A percentile compares a stretch with the other conserved stretches of the same genome.
Evolutionary conservation across 1,140 invertebrate species (phyloP).

Genomic region (Ceratina australensis): DNA sequence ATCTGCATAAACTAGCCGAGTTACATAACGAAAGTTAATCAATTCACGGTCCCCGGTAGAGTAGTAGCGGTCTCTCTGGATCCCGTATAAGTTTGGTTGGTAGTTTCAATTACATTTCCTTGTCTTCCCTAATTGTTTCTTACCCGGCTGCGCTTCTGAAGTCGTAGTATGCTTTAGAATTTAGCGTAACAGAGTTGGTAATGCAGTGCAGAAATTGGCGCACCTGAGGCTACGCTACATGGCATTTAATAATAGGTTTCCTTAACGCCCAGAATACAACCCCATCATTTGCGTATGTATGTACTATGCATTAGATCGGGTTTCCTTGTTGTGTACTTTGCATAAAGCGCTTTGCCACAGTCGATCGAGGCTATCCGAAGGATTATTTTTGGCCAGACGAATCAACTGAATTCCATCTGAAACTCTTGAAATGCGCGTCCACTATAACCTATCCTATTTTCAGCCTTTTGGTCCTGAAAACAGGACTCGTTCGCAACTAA

Average conservation of each 20-base stretch:
- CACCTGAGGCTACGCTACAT: slow-evolving; percentile 33
- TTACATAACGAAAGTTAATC: slow-evolving; percentile 21
- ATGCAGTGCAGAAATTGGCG: slow-evolving; percentile 23
- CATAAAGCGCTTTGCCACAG: neutral
- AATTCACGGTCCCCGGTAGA: slow-evolving; percentile 5
- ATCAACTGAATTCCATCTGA: neutral
- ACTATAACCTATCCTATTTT: no score
- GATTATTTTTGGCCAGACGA: neutral
- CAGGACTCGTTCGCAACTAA: no score
- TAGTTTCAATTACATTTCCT: slow-evolving; percentile 45
- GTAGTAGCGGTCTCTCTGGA: slow-evolving; percentile 1
- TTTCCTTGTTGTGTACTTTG: neutral
- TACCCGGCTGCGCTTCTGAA: slow-evolving; percentile 26
- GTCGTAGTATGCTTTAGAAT: slow-evolving; percentile 37
- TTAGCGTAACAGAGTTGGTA: slow-evolving; percentile 41
- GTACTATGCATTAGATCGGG: slow-evolving; percentile 1
- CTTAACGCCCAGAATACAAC: slow-evolving; percentile 2
- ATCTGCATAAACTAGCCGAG: slow-evolving; percentile 8
- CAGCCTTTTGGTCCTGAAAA: no score
- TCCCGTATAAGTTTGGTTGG: slow-evolving; percentile 15
- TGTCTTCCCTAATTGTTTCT: slow-evolving; percentile 42
- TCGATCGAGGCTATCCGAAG: neutral
- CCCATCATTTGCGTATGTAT: slow-evolving; percentile 2
- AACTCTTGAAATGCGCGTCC: neutral
- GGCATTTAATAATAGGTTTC: slow-evolving; percentile 31